phyloP scores from a whole-genome alignment of 2,888 invertebrate species.

The Trissolcus japonicus region DNA sequence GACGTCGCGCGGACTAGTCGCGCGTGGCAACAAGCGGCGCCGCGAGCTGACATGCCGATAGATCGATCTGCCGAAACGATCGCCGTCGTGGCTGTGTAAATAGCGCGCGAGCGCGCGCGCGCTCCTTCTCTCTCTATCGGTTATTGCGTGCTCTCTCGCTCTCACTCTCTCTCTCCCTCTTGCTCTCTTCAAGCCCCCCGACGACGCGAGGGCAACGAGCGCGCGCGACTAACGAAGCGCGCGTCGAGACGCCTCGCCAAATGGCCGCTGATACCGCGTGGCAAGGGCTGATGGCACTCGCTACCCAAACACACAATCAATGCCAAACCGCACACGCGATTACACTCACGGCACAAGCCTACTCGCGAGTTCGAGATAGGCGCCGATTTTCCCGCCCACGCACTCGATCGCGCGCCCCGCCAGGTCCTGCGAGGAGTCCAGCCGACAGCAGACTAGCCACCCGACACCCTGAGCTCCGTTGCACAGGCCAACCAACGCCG shows the following conservation, averaged over 20 bases:
- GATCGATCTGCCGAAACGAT: conserved; percentile 50
- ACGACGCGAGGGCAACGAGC: conserved; percentile 35
- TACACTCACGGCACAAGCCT: not conserved
- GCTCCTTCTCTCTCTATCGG: conserved; percentile 6
- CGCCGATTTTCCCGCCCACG: conserved; percentile 15
- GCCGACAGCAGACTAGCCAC: conserved; percentile 19
- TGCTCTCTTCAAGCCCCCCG: not conserved
- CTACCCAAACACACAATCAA: conserved; percentile 4
- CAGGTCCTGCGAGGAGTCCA: conserved; percentile 16
- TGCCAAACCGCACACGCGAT: not conserved
- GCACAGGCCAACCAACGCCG: conserved; percentile 60
- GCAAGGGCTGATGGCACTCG: conserved; percentile 15
- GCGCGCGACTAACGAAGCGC: conserved; percentile 8
- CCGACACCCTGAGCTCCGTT: conserved; percentile 57
- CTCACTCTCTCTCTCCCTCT: too few relatives aligned
- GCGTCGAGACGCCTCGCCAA: conserved; percentile 39
- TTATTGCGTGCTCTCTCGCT: not conserved
- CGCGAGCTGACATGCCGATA: conserved; percentile 52
- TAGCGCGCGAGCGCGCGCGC: conserved; percentile 46
- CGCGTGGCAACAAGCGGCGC: conserved; percentile 56
- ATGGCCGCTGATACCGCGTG: conserved; percentile 43
- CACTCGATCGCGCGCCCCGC: conserved; percentile 15
- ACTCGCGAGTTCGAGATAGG: not conserved
- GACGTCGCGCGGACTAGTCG: conserved; percentile 42
- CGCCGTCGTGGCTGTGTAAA: conserved; percentile 47